phyloP scores from a whole-genome alignment of 2,113 vertebrate genomes.

The Microcebus murinus region DNA sequence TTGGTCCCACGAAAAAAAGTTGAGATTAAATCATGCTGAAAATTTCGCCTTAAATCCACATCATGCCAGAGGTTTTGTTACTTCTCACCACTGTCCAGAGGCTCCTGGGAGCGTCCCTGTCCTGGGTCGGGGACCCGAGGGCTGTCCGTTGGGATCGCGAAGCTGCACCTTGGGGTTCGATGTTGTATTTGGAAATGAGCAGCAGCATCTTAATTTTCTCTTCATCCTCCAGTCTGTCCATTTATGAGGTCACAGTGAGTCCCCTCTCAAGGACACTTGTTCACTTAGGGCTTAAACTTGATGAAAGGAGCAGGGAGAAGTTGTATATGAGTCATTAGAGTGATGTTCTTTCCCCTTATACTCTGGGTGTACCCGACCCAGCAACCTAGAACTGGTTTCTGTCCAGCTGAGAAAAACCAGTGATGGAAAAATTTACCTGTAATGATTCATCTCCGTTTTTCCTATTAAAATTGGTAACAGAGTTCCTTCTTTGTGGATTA shows the following conservation, averaged over 20 bases:
- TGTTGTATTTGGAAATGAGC: neutral
- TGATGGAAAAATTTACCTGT: neutral
- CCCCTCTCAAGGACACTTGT: constrained; percentile 59
- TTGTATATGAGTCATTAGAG: neutral
- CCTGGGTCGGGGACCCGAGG: neutral
- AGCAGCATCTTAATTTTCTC: neutral
- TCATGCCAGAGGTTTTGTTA: neutral
- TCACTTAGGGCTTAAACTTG: constrained; percentile 13
- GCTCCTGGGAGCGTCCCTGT: neutral
- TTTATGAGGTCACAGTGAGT: constrained; percentile 58
- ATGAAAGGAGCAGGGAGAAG: neutral
- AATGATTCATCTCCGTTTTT: neutral
- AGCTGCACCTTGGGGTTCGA: neutral
- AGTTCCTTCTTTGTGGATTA: neutral
- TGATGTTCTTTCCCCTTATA: neutral
- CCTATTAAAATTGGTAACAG: neutral
- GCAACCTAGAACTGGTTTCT: neutral
- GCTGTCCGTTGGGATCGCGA: neutral
- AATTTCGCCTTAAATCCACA: neutral
- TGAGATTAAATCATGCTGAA: neutral
- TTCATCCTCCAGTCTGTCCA: neutral
- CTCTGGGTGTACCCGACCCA: neutral
- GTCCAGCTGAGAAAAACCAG: neutral
- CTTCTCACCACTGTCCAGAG: neutral
- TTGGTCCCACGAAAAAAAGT: neutral